These are phyloP conservation scores for Hephaestus fuliginosus DNA, from an alignment of 2,797 vertebrate species.

Conservation along the genomic window DNA sequence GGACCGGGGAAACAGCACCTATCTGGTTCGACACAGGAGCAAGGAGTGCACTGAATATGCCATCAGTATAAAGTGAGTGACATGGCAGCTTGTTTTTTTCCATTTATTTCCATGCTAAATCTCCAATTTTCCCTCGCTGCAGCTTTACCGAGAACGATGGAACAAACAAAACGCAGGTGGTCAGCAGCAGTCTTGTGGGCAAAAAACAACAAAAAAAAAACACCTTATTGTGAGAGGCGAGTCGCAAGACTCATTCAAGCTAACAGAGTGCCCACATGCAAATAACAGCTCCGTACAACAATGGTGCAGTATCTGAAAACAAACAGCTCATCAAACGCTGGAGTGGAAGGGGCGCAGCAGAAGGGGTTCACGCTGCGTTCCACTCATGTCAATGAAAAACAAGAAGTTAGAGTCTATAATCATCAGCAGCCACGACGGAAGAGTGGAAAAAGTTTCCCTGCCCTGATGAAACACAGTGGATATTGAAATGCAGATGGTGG, in stretches of 20 bases:
- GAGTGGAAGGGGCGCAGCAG: constrained; percentile 27
- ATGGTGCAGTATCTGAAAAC: constrained; percentile 28
- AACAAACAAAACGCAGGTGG: constrained; percentile 36
- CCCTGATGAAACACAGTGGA: constrained; percentile 13
- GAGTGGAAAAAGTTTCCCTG: constrained; percentile 2
- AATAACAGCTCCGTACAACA: constrained; percentile 28
- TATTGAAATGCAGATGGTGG: neutral
- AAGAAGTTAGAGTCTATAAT: constrained; percentile 22
- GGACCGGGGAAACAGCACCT: constrained; percentile 93
- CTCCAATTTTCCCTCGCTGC: neutral
- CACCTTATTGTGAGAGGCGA: constrained; percentile 29
- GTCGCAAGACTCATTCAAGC: constrained; percentile 39
- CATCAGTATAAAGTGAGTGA: constrained; percentile 98
- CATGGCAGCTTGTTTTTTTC: neutral
- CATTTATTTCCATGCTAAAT: constrained; percentile 13
- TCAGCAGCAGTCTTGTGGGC: constrained; percentile 25
- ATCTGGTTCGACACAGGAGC: constrained; percentile 93
- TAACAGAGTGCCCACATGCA: constrained; percentile 46
- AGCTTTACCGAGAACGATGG: neutral
- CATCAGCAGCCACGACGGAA: neutral
- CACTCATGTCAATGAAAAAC: constrained; percentile 17
- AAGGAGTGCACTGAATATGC: constrained; percentile 96
- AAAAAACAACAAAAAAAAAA: constrained; percentile 45
- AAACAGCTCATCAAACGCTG: constrained; percentile 41
- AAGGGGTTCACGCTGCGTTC: constrained; percentile 43